Evolutionary conservation across 2,888 invertebrate species (phyloP).

Genomic region (Meta bourneti): DNA sequence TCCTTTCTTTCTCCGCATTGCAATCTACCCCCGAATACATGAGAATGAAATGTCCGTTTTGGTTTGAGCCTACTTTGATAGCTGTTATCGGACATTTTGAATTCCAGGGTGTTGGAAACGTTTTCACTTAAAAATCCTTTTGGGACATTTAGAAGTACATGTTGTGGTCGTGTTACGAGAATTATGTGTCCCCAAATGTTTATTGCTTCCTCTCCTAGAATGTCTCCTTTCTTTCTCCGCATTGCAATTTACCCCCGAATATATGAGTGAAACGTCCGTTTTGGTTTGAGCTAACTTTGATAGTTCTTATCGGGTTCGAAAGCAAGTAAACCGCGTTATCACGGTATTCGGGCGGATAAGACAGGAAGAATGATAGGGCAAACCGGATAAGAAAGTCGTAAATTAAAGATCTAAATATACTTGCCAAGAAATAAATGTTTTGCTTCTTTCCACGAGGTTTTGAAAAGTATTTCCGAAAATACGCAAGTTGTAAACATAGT

Average conservation of each 20-base stretch:
- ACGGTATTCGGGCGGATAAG: not conserved
- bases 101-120: no score
- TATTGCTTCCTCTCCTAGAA: not conserved
- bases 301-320: not conserved
- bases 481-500: no score
- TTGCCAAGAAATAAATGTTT: not conserved
- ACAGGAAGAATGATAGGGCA: not conserved
- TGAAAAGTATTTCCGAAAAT: not conserved
- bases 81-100: no score
- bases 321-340: not conserved
- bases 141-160: no score
- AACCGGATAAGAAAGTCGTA: not conserved
- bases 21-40: not conserved
- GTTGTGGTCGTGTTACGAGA: no score
- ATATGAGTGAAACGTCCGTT: not conserved
- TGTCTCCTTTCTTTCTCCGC: not conserved
- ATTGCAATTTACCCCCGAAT: not conserved
- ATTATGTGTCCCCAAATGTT: not conserved
- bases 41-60: not conserved
- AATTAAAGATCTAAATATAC: not conserved
- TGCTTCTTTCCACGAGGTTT: not conserved
- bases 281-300: not conserved
- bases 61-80: no score
- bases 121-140: no score
- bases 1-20: not conserved